phyloP scores from a whole-genome alignment of 2,888 invertebrate genomes.

The Acronicta aceris region DNA sequence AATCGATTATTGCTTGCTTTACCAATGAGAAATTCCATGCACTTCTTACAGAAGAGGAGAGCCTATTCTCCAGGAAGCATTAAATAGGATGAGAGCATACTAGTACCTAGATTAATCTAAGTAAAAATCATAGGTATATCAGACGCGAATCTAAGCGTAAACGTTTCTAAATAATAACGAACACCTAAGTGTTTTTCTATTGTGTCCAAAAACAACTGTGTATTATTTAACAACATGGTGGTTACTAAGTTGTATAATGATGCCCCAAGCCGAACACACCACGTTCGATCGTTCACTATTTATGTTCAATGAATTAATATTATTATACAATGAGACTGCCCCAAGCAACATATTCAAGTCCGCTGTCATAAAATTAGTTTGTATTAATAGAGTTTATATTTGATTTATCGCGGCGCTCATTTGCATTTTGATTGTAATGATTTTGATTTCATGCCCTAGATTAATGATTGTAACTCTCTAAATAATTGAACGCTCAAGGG shows the following conservation, averaged over 20 bases:
- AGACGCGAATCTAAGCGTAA: too few species aligned
- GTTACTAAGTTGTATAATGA: slow-evolving; percentile 40
- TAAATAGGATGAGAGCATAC: too few species aligned
- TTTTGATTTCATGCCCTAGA: slow-evolving; percentile 14
- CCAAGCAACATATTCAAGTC: slow-evolving; percentile 26
- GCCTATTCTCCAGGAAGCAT: too few species aligned
- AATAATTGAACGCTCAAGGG: slow-evolving; percentile 11
- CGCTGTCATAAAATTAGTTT: slow-evolving; percentile 30
- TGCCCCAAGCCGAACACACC: slow-evolving; percentile 30
- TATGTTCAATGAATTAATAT: slow-evolving; percentile 21
- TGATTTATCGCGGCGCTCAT: slow-evolving; percentile 38
- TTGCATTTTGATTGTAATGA: slow-evolving; percentile 29
- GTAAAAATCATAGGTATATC: too few species aligned
- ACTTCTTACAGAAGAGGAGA: too few species aligned
- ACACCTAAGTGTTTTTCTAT: not conserved
- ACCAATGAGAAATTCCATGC: too few species aligned
- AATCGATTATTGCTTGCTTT: too few species aligned
- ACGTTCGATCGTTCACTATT: slow-evolving; percentile 18
- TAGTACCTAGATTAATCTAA: too few species aligned
- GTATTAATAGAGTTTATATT: slow-evolving; percentile 15
- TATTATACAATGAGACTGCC: slow-evolving; percentile 40
- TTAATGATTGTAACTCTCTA: slow-evolving; percentile 5
- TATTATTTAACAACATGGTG: slow-evolving; percentile 35
- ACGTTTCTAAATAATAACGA: too few species aligned
- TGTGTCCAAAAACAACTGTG: slow-evolving; percentile 21